A percentile compares a stretch with the other conserved stretches of the same genome.
These are phyloP conservation scores for Petromus typicus DNA, from an alignment of 2,113 vertebrate species.

Conservation along the genomic window DNA sequence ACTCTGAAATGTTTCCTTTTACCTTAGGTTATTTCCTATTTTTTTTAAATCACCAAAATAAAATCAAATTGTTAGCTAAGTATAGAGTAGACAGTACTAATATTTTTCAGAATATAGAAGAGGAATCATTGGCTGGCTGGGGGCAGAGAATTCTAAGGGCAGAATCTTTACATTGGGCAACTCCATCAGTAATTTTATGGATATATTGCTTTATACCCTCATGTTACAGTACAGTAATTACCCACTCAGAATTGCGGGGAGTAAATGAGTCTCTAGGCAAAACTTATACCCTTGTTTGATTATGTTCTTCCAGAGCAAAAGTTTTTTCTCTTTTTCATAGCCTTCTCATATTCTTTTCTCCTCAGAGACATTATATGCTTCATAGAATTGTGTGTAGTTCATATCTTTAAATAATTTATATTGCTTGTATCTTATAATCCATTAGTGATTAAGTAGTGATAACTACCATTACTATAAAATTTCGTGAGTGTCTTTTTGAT, in stretches of 20 bases:
- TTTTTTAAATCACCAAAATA: background rate
- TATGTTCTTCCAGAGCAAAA: background rate
- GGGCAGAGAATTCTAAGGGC: background rate
- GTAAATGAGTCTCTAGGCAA: background rate
- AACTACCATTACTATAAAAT: background rate
- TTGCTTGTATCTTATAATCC: background rate
- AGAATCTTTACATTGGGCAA: background rate
- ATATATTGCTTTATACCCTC: background rate
- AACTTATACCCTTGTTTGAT: background rate
- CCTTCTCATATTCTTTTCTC: constrained; percentile 18
- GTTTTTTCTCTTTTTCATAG: background rate
- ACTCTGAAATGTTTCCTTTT: background rate
- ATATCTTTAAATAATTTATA: background rate
- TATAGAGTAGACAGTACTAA: background rate
- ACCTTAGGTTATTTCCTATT: background rate
- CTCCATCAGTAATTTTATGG: background rate
- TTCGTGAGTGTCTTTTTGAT: background rate
- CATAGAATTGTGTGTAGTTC: background rate
- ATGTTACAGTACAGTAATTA: background rate
- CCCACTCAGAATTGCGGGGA: background rate
- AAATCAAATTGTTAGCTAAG: background rate
- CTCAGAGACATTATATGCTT: background rate
- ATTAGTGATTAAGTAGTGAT: background rate
- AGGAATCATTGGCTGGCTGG: background rate
- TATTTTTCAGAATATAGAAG: background rate